Percentiles rank a stretch among this genome's conserved stretches.
These are phyloP conservation scores for Eulemur albifrons DNA, from an alignment of 2,797 vertebrate species.

Conservation along the genomic window DNA sequence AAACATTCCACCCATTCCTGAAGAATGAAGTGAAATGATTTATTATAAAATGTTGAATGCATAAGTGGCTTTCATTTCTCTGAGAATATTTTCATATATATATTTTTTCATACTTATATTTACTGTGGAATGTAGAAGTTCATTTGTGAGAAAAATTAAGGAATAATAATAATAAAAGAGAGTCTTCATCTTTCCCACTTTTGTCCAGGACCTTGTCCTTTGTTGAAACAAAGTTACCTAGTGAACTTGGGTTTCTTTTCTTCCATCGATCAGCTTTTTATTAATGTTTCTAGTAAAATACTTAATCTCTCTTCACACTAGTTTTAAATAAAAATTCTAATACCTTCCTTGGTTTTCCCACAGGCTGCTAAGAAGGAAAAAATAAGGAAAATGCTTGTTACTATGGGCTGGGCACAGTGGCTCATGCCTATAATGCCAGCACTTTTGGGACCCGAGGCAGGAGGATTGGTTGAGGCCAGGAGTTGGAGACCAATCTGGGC, in stretches of 20 bases:
- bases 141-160: not conserved
- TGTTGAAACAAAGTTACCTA: conserved; percentile 2
- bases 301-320: not conserved
- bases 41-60: not conserved
- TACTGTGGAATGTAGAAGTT: not conserved
- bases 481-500: no score
- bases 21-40: not conserved
- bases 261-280: not conserved
- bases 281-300: not conserved
- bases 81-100: not conserved
- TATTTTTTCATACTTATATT: not conserved
- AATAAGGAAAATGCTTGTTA: not conserved
- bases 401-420: no score
- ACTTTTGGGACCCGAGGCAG: no score
- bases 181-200: not conserved
- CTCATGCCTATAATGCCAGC: no score
- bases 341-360: not conserved
- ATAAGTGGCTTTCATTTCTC: not conserved
- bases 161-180: not conserved
- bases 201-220: not conserved
- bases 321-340: not conserved
- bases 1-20: not conserved
- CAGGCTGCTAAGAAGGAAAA: not conserved
- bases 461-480: no score
- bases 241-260: not conserved